Evolutionary conservation across 2,888 invertebrate species (phyloP), one percentile per base, ranked within the genome.

Genomic region (Hypolimnas misippus): DNA sequence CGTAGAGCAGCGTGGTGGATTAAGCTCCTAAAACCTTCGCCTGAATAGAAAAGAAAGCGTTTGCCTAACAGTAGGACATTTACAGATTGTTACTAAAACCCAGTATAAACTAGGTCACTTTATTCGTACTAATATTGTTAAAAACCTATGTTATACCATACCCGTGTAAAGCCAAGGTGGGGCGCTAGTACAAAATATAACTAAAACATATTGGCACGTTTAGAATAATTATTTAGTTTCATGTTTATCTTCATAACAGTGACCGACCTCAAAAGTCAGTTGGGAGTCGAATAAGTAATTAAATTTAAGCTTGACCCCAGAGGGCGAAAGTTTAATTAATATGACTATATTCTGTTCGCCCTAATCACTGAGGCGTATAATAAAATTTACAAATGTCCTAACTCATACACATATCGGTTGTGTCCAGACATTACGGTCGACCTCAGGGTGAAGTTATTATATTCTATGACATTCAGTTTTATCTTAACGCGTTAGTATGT

Each of bases 271-370:
- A 31, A 40, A 21, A 35, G 46, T 46, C 35, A 33, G 62, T 59
- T 25, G 52, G 12, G 29, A 62, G 58, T 63, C 64, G 66, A 69
- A 58, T 64, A 58, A 62, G 67, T 67, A 66, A 67, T 69, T 66
- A 65, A 67, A 67, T 69, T 65, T 62, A 67, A 66, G 59, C 57
- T 25, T 53, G 25, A 56, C 66, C 17, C 64, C 60, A n/a, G 33
- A 55, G 62, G 69, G 64, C 67, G 67, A 66, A 70, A 67, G 66
- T 68, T 70, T 66, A 70, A 71, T 71, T 70, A 67, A 66, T 63
- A 67, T 61, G 53, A 62, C 52, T 62, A 14, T 33, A 57, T 61
- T 62, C 57, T 61, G 57, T 55, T 50, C 63, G 21, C 25, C 61
- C 31, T 64, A 64, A 63, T 66, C 65, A 53, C 56, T 59, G 68